phyloP scores from a whole-genome alignment of 2,113 vertebrate genomes.

The Rissa tridactyla region DNA sequence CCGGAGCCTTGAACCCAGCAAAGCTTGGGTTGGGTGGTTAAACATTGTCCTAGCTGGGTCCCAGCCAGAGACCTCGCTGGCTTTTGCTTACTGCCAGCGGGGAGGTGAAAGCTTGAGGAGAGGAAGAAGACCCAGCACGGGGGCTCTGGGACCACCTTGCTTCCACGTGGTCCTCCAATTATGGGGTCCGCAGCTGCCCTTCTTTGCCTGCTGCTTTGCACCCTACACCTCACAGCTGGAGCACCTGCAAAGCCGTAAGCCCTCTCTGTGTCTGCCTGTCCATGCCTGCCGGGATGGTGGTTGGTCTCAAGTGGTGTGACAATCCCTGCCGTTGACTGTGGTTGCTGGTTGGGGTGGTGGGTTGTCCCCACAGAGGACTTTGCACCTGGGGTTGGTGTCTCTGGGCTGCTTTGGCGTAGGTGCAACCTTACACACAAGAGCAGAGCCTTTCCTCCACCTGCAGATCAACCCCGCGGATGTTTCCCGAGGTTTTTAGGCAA shows the following conservation, averaged over 20 bases:
- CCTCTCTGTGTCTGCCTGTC: neutral
- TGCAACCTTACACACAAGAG: neutral
- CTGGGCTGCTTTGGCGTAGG: neutral
- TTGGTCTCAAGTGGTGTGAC: neutral
- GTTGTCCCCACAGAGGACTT: neutral
- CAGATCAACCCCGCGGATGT: accelerated
- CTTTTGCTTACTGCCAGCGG: neutral
- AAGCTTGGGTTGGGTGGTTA: neutral
- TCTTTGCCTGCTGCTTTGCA: neutral
- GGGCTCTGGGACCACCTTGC: neutral
- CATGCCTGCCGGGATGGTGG: neutral
- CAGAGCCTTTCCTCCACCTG: neutral
- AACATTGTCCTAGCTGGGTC: neutral
- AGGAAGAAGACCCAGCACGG: accelerated
- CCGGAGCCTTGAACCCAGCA: neutral
- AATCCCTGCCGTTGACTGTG: accelerated
- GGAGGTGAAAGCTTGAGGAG: neutral
- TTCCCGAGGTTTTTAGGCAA: neutral
- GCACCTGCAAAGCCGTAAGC: neutral
- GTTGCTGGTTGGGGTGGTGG: neutral
- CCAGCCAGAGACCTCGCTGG: neutral
- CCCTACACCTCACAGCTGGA: neutral
- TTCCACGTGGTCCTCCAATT: neutral
- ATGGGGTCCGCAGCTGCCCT: neutral
- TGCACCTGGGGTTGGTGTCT: neutral